Percentiles rank a stretch among this genome's conserved stretches.
Conservation (phyloP, 2,888 invertebrate genomes). For the Temnothorax unifasciatus region DNA sequence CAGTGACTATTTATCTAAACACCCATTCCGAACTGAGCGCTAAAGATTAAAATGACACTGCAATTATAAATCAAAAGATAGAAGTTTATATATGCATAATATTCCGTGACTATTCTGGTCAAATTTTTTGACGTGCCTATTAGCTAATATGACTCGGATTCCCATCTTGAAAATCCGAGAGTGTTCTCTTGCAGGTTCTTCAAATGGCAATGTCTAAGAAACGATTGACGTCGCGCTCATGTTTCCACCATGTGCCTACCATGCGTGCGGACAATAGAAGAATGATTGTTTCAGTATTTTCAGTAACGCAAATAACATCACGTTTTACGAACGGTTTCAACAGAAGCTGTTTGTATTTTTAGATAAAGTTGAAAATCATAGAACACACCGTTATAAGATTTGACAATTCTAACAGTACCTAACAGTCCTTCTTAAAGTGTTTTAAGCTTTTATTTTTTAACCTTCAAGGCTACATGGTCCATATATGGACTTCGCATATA, state of each 20-base stretch:
- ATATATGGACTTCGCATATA: too few species aligned
- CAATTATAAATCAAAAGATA: background rate
- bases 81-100: constrained; percentile 3
- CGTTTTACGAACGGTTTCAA: background rate
- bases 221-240: constrained; percentile 39
- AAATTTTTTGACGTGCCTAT: background rate
- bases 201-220: background rate
- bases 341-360: background rate
- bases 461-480: too few species aligned
- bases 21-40: background rate
- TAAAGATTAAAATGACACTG: background rate
- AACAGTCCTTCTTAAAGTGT: background rate
- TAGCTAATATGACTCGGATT: background rate
- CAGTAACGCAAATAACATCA: constrained; percentile 65
- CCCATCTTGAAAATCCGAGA: background rate
- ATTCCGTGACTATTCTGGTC: background rate
- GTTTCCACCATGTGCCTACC: constrained; percentile 71
- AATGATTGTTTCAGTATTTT: constrained; percentile 73
- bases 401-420: background rate
- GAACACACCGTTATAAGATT: background rate
- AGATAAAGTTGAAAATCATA: background rate
- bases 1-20: background rate
- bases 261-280: constrained; percentile 65
- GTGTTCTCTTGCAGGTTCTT: background rate
- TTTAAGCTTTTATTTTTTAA: background rate